These are phyloP conservation scores for Cepaea nemoralis DNA, from an alignment of 1,140 invertebrate species.

Conservation along the genomic window DNA sequence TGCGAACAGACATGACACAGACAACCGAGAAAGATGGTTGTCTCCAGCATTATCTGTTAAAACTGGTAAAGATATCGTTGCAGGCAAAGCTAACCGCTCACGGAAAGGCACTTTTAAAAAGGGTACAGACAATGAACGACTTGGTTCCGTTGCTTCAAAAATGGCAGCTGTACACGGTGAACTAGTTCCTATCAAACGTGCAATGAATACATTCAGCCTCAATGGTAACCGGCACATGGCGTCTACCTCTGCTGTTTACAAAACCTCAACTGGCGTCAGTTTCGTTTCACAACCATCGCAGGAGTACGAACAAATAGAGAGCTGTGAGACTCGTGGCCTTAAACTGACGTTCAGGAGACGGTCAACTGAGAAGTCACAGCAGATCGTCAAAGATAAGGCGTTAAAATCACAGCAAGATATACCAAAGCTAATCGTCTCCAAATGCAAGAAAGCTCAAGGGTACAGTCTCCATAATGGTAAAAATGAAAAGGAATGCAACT, in stretches of 20 bases:
- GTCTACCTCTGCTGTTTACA: not conserved
- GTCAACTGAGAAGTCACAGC: not conserved
- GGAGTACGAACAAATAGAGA: constrained; percentile 27
- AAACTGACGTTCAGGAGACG: constrained; percentile 31
- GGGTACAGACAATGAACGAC: not conserved
- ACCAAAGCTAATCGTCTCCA: constrained; percentile 24
- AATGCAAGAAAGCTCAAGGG: not conserved
- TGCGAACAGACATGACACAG: not conserved
- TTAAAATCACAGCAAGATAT: not conserved
- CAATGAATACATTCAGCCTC: not conserved
- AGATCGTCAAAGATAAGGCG: not conserved
- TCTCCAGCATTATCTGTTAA: not conserved
- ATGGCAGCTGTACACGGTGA: not conserved
- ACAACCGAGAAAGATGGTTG: not conserved
- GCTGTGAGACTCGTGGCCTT: constrained; percentile 18
- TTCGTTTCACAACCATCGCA: not conserved
- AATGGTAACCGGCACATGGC: not conserved
- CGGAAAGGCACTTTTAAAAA: not conserved
- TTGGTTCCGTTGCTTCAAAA: not conserved
- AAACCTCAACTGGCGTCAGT: not conserved
- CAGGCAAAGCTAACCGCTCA: not conserved
- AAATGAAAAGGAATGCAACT: not conserved
- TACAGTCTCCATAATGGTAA: constrained; percentile 27
- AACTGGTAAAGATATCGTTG: not conserved
- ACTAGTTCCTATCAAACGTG: not conserved